Evolutionary conservation across 2,113 vertebrate genomes (phyloP), one percentile per base, ranked within the genome.

Genomic region (Hepsetus odoe): DNA sequence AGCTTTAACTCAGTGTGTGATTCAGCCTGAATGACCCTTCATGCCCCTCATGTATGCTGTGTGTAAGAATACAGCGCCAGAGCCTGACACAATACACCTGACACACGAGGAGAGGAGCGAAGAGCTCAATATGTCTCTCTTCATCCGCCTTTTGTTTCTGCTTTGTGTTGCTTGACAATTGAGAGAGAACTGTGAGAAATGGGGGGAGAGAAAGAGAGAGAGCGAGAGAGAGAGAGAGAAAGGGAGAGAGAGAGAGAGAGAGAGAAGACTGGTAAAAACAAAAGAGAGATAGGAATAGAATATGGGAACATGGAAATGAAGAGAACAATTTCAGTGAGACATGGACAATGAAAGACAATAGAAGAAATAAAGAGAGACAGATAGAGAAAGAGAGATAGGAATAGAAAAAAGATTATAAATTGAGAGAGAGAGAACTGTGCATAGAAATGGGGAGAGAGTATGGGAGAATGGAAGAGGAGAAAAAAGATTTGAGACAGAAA

Each of bases 111-210:
- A 30, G 70, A 51, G 58, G 6, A n/a, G n/a, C n/a, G n/a, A 72
- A 79, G 55, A 58, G 55, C 80, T 77, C 65, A 62, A 70, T 62
- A 22, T 2, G 11, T 49, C 51, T 73, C 46, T 83, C 56, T 22
- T 65, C 28, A 75, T 28, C 42, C 72, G 38, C 46, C 40, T 65
- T 80, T 74, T 70, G 56, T 73, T 69, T 69, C 53, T 66, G 35
- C 24, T 44, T 76, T 62, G 71, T 64, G 75, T 64, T 61, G 51
- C 62, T 56, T 73, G 73, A 77, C 79, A 82, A 64, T 53, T 49
- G 42, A 71, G 61, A 61, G 33, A 22, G 42, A 69, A 35, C 1
- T 42, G 42, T 14, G 58, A 18, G 10, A 59, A 65, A 59, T 40
- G 68, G 61, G 12, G 44, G 3, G 13, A 30, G 38, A 42, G 20